Base-by-base conservation (phyloP, 2,888 invertebrate species). In the Onthophagus sagittarius region DNA sequence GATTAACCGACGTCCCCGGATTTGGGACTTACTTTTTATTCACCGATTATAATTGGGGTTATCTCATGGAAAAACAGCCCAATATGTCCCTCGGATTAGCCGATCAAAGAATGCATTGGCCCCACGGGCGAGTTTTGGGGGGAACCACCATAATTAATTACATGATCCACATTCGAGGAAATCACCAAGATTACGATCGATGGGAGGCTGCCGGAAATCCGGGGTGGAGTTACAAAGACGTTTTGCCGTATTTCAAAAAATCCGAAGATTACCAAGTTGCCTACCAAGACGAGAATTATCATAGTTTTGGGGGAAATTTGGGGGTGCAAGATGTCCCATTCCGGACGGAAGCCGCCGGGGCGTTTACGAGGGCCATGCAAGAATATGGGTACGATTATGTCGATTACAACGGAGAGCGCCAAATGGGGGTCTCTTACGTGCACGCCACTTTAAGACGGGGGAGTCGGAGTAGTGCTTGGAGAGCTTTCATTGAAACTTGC, bases 151-250 rank as follows among this genome's bases (percentile, higher is more conserved):
- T 83, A 5, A 83, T 84, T 69, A 84, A 85, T 77, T 84, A 83
- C 77, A 90, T 90, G 90, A 87, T 88, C 78, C 89, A 89, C 81
- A 86, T 88, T 0, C 83, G 90, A 70, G 90, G 90, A 0, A 88
- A 90, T 80, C 88, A 88, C 0, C 84, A 86, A 5, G 93, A 95
- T 80, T 95, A 92, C 85, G 91, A 95, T 80, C 85, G 87, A 83
- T 95, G 90, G 90, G 88, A 86, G 63, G 82, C 80, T 5, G 80
- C 85, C 71, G 90, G 89, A 5, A 88, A 88, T 76, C 83, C 84
- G 3, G 90, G 90, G 2, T 90, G 90, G 90, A 80, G 82, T 2
- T 86, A 83, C 79, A 76, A 83, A 64, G 84, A 84, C 2, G 85
- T 89, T 0, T 80, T 89, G 5, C 88, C 83, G 0, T 85, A 85